Evolutionary conservation across 2,797 vertebrate genomes (phyloP).

Genomic region (Pipistrellus pipistrellus): DNA sequence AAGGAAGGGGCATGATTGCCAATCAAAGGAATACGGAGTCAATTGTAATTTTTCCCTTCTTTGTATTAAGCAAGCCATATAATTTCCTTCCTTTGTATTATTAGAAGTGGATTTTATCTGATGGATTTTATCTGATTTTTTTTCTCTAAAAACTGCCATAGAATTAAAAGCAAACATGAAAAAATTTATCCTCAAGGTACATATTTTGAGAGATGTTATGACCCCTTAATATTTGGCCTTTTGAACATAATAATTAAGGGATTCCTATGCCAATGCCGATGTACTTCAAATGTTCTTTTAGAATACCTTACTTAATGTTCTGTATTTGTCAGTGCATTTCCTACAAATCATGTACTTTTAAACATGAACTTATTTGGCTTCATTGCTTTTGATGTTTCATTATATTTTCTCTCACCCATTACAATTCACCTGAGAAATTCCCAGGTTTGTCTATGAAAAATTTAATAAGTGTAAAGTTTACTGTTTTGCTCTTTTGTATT

Average conservation of each 20-base stretch:
- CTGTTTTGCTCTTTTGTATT: neutral
- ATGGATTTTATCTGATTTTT: constrained; percentile 54
- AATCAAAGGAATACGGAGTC: constrained; percentile 32
- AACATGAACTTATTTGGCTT: neutral
- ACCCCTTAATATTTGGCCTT: constrained; percentile 35
- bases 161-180: constrained; percentile 58
- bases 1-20: constrained; percentile 53
- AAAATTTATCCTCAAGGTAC: constrained; percentile 59
- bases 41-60: constrained; percentile 41
- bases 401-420: neutral
- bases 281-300: constrained; percentile 45
- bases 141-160: constrained; percentile 46
- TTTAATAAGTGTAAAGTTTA: neutral
- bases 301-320: constrained; percentile 8
- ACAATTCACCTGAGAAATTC: constrained; percentile 11
- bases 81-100: constrained; percentile 66
- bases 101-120: constrained; percentile 47
- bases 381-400: neutral
- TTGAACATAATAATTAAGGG: constrained; percentile 67
- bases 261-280: constrained; percentile 10
- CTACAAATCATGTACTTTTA: neutral
- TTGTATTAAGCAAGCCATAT: constrained; percentile 58
- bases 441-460: neutral
- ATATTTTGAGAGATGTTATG: constrained; percentile 46
- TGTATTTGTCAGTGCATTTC: constrained; percentile 7